Base-by-base conservation (phyloP, 2,113 vertebrate species). In the Percina caprodes region DNA sequence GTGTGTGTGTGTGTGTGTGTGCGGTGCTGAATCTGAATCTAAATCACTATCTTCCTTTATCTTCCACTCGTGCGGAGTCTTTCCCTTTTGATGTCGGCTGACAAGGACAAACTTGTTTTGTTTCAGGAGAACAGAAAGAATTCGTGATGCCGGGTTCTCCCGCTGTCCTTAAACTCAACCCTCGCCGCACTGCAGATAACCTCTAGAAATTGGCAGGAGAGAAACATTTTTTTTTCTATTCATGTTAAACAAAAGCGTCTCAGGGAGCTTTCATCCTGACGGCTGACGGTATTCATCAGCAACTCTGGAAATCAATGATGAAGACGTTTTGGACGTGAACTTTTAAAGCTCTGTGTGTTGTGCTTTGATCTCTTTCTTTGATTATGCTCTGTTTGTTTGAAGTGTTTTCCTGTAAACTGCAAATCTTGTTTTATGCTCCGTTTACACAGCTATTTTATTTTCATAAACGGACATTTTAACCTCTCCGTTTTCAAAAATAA, bases 41-140 rank as follows among this genome's bases (percentile, higher is more conserved):
- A 58, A 13, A 15, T 89, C 66, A 65, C 59, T 4, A 0, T 65
- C 69, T 69, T 42, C 49, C 74, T 48, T 51, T 52, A 74, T 83
- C 82, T 89, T 45, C 86, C 66, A 69, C 77, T 91, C 86, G 77
- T 68, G 55, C 14, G 48, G 23, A 61, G 69, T 86, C 16, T 30
- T 54, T 67, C 62, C 2, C 70, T 91, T n/a, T 89, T 93, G 86
- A 91, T 88, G 83, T 85, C n/a, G 8, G 59, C 72, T 61, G 12
- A 83, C 90, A 84, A 85, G 86, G 89, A 83, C 83, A 67, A 80
- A 74, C 83, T 82, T 68, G 80, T 88, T 83, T 83, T 73, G 79
- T 72, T 86, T 77, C 69, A 68, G 1, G 39, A 80, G 73, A 62
- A 84, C 80, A 68, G 52, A 75, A 9, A 67, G 48, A 88, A 88